Conservation (phyloP, 2,113 vertebrate species). For the Seriola rivoliana region DNA sequence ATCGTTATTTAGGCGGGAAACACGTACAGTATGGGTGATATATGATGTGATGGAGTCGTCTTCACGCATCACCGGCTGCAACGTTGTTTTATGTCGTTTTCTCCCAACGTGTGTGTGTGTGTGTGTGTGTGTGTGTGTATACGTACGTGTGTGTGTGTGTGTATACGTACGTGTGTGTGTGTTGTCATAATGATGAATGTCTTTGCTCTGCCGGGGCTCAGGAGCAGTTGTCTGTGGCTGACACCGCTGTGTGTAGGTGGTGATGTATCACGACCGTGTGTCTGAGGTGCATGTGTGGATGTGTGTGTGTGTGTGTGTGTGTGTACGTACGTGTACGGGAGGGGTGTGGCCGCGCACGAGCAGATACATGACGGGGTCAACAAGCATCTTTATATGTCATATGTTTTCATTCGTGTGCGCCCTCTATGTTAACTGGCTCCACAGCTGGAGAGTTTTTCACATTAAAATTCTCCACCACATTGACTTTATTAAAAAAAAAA, state of each 20-base stretch:
- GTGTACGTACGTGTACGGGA: slow-evolving; percentile 2
- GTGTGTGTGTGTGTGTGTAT: slow-evolving; percentile 46
- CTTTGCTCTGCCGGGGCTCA: slow-evolving; percentile 74
- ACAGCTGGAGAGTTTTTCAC: too few species aligned
- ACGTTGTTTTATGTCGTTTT: slow-evolving; percentile 53
- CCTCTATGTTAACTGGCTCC: too few species aligned
- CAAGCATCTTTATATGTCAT: neutral
- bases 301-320: slow-evolving; percentile 11
- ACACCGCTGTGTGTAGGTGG: slow-evolving; percentile 71
- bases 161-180: slow-evolving; percentile 35
- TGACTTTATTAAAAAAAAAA: too few species aligned
- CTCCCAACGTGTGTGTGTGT: slow-evolving; percentile 31
- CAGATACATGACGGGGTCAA: slow-evolving; percentile 29
- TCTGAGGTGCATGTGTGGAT: slow-evolving; percentile 26
- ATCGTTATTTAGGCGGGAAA: slow-evolving; percentile 62
- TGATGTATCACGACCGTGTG: slow-evolving; percentile 70
- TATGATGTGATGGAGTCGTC: slow-evolving; percentile 73
- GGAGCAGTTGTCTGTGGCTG: slow-evolving; percentile 77
- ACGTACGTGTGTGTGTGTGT: slow-evolving; percentile 23
- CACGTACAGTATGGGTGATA: slow-evolving; percentile 55
- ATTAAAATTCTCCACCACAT: too few species aligned
- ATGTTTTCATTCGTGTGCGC: neutral
- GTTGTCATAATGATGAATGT: slow-evolving; percentile 82
- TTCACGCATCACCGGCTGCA: slow-evolving; percentile 65
- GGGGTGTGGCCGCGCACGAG: slow-evolving; percentile 36